Base-by-base conservation (phyloP, 1,140 invertebrate species). In the Bicyclus anynana region DNA sequence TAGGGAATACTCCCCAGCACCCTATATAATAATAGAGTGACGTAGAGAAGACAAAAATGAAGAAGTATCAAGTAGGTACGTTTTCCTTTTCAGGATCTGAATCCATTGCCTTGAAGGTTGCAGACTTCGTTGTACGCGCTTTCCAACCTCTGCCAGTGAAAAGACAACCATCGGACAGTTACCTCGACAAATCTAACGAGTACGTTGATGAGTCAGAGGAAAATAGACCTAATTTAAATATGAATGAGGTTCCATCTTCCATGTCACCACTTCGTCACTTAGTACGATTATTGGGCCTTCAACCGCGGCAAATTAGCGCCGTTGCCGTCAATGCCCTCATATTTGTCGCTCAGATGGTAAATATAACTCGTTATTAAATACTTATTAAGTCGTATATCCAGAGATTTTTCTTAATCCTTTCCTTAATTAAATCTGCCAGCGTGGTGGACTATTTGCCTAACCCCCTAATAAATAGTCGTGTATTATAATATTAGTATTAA, bases 271-370 rank as follows among this genome's bases (percentile, higher is more conserved):
- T 82, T 51, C 72, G 65, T 27, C 77, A 86, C 13, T 91, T 96
- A 70, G 90, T 96, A 42, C 89, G 92, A 21, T 87, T 96, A 23
- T 84, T 96, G 37, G 94, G 94, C 13, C 90, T 96, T 38, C 93
- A 96, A 72, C 90, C 92, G 0, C 91, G 90, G 18, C 94, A 94
- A 82, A 89, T 96, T 14, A 92, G 93, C 20, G 94, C 95, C 0
- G 92, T 96, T 38, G 94, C 94, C 1, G 84, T 96, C 1, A 96
- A 96, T 78, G 93, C 93, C 10, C 89, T 96, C 5, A 92, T 96
- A 53, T 95, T 95, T 79, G 87, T 96, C n/a, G 94, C 94, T 2
- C 94, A 96, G 89, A 90, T 95, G 92, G 95, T 95, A 87, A 89
- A 88, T 85, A 50, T 52, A 13, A 18, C 14, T 51, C 27, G 6